Base-by-base conservation (phyloP, 2,888 invertebrate species). In the Hydroisotoma schaefferi region DNA sequence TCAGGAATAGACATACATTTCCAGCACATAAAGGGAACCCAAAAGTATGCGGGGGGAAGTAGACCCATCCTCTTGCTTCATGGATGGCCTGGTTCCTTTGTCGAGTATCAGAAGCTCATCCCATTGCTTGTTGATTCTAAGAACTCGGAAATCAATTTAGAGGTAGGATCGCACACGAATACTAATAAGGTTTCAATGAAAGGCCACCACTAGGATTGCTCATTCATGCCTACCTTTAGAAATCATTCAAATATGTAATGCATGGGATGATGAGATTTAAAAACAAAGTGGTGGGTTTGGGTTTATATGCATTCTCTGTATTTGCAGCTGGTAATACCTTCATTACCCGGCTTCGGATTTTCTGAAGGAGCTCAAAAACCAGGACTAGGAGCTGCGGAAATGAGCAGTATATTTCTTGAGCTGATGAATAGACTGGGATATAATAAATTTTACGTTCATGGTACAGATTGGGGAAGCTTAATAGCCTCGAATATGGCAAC, bases 1-100 rank as follows among this genome's bases (percentile, higher is more conserved):
- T 87, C 88, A 75, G 88, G 88, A 51, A 74, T 88, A 63, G 82
- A 84, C 69, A 81, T 93, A 57, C 91, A 92, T 76, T 93, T 83
- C 75, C 79, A 90, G 53, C 88, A 84, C 73, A 82, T 82, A 0
- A 84, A 84, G 72, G 86, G 87, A 0, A 38, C 57, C 15, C 64
- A 64, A 51, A 55, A 61, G 38, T 57, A 65, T 37, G 62, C 64
- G 46, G 64, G 60, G 40, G 62, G 61, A 18, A 67, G 63, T 10
- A 44, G 49, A 40, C 67, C 71, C 10, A 38, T 73, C 0, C 56
- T 73, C 0, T 59, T 71, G 10, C 46, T 71, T 1, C 73, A 73
- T 54, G 70, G 70, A 33, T 72, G 70, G 70, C 72, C 71, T 8
- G 69, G 68, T 1, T 70, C 70, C 2, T 64, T 73, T 57, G 59